phyloP scores from a whole-genome alignment of 2,113 vertebrate genomes.

The Collichthys lucidus region DNA sequence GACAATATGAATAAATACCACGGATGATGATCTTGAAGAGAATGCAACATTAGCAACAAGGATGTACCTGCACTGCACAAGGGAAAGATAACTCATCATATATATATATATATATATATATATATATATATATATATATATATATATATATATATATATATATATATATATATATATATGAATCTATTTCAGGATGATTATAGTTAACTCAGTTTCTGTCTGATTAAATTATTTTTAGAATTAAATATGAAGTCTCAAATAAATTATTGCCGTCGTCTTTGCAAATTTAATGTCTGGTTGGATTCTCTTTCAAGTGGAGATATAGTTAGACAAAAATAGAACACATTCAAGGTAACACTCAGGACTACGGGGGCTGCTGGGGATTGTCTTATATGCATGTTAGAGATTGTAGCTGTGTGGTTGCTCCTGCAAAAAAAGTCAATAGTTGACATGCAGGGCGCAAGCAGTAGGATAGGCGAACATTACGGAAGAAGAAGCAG shows the following conservation, averaged over 20 bases:
- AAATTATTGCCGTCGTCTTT: neutral
- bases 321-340: conserved; percentile 7
- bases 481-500: conserved; percentile 5
- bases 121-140: neutral
- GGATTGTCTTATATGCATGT: conserved; percentile 26
- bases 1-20: neutral
- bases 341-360: conserved; percentile 13
- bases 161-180: neutral
- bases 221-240: neutral
- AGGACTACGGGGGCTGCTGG: conserved; percentile 4
- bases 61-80: neutral
- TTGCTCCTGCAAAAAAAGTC: conserved; percentile 40
- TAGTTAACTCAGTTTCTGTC: neutral
- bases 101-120: neutral
- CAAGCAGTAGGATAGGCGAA: conserved; percentile 3
- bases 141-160: neutral
- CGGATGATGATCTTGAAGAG: neutral
- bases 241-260: neutral
- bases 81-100: neutral
- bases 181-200: neutral
- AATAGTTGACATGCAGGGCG: conserved; percentile 25
- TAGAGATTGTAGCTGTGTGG: conserved; percentile 32
- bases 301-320: conserved; percentile 7
- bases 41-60: neutral
- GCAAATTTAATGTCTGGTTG: neutral